Evolutionary conservation across 2,888 invertebrate species (phyloP).

Genomic region (Mesopsocus fuscifrons): DNA sequence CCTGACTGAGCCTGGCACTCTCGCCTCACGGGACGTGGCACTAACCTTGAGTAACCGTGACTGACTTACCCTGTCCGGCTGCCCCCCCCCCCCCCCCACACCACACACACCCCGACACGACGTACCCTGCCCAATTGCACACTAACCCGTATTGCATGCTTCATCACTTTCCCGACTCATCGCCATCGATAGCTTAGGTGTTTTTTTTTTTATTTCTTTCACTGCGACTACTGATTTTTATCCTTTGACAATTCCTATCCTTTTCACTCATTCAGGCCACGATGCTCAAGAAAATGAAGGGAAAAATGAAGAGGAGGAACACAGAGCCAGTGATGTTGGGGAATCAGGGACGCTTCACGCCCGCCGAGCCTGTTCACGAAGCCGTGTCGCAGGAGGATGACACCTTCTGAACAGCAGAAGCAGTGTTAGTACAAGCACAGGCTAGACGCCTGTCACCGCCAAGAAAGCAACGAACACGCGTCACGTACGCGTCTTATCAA

Average conservation of each 20-base stretch:
- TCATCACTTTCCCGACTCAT: too few species aligned
- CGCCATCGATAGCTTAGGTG: too few species aligned
- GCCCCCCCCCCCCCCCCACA: too few species aligned
- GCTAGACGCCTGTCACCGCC: neutral
- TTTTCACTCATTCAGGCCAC: conserved; percentile 62
- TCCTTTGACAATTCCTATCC: neutral
- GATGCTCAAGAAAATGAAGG: conserved; percentile 97
- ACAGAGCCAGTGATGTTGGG: conserved; percentile 62
- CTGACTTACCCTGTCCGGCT: too few species aligned
- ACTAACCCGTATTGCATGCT: too few species aligned
- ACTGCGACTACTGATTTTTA: conserved; percentile 9
- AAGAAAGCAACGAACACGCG: too few species aligned
- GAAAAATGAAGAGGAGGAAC: conserved; percentile 91
- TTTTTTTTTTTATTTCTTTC: too few species aligned
- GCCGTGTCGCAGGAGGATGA: conserved; percentile 27
- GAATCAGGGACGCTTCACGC: conserved; percentile 24
- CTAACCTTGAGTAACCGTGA: too few species aligned
- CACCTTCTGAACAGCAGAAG: conserved; percentile 23
- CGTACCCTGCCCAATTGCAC: too few species aligned
- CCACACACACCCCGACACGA: too few species aligned
- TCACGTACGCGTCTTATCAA: too few species aligned
- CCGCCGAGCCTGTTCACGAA: conserved; percentile 28
- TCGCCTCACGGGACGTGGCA: too few species aligned
- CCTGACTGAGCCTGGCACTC: neutral
- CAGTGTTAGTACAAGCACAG: neutral